Percentiles rank a stretch among this genome's conserved stretches.
Evolutionary conservation across 2,113 vertebrate species (phyloP).

Genomic region (Syrmaticus mikado): DNA sequence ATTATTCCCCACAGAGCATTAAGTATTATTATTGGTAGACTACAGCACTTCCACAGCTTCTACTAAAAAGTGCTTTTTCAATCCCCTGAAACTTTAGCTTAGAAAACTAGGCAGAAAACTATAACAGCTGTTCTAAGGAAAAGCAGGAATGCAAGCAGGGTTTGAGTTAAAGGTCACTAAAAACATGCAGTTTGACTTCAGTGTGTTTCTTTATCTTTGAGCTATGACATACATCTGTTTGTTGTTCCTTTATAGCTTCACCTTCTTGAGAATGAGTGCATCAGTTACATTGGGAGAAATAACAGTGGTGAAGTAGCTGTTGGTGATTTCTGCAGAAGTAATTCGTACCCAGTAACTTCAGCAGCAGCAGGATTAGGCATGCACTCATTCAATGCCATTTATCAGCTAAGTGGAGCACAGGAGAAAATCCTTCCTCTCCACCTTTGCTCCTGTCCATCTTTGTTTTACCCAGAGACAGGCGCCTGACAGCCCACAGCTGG

Average conservation of each 20-base stretch:
- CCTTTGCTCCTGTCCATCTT: background rate
- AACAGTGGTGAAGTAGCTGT: background rate
- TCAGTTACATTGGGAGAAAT: background rate
- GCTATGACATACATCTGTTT: background rate
- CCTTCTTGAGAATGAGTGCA: background rate
- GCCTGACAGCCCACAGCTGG: background rate
- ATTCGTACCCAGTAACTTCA: background rate
- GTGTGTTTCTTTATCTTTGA: background rate
- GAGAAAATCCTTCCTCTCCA: background rate
- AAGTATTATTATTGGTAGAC: background rate
- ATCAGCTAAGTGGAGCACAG: background rate
- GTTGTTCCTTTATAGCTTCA: conserved; percentile 2
- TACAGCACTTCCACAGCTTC: conserved; percentile 3
- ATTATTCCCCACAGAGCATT: background rate
- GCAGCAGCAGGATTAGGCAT: background rate
- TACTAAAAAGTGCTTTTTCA: background rate
- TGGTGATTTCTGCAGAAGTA: background rate
- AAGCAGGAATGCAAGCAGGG: background rate
- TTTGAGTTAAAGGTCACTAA: conserved; percentile 36
- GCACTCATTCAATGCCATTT: background rate
- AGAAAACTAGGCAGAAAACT: conserved; percentile 14
- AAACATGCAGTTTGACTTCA: background rate
- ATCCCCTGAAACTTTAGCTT: background rate
- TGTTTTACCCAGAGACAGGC: background rate
- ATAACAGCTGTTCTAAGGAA: background rate